A percentile compares a stretch with the other conserved stretches of the same genome.
These are phyloP conservation scores for Heliothis virescens DNA, from an alignment of 1,140 invertebrate genomes.

Conservation along the genomic window DNA sequence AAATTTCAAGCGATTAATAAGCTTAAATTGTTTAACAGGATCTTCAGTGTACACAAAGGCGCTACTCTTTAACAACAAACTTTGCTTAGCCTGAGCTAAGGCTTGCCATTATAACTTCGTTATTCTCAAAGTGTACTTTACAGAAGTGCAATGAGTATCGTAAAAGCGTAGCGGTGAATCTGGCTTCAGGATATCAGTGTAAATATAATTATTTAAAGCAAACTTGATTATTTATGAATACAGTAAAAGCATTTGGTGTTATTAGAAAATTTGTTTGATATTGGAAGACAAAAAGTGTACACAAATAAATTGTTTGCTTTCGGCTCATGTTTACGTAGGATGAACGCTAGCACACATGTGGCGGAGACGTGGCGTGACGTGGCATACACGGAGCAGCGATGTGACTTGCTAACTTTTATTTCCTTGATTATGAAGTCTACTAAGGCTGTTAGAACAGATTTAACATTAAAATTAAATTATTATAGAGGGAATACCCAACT, in stretches of 20 bases:
- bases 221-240: neutral
- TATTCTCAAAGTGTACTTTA: constrained; percentile 26
- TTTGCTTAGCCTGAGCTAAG: constrained; percentile 22
- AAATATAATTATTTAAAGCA: constrained; percentile 4
- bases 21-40: constrained; percentile 31
- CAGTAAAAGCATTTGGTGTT: neutral
- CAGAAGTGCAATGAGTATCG: constrained; percentile 18
- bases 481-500: too few relatives aligned
- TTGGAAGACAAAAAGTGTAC: constrained; percentile 14
- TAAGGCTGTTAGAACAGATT: neutral
- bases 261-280: constrained; percentile 19
- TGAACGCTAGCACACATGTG: constrained; percentile 6
- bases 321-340: constrained; percentile 22
- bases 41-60: constrained; percentile 16
- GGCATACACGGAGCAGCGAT: neutral
- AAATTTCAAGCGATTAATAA: neutral
- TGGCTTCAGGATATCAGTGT: neutral
- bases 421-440: neutral
- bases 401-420: neutral
- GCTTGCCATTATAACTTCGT: constrained; percentile 11
- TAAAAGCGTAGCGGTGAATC: neutral
- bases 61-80: constrained; percentile 15
- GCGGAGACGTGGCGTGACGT: neutral
- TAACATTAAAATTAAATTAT: too few relatives aligned
- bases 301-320: constrained; percentile 34